These are phyloP conservation scores for Dasypogon diadema DNA, from an alignment of 2,888 invertebrate genomes.

Conservation along the genomic window DNA sequence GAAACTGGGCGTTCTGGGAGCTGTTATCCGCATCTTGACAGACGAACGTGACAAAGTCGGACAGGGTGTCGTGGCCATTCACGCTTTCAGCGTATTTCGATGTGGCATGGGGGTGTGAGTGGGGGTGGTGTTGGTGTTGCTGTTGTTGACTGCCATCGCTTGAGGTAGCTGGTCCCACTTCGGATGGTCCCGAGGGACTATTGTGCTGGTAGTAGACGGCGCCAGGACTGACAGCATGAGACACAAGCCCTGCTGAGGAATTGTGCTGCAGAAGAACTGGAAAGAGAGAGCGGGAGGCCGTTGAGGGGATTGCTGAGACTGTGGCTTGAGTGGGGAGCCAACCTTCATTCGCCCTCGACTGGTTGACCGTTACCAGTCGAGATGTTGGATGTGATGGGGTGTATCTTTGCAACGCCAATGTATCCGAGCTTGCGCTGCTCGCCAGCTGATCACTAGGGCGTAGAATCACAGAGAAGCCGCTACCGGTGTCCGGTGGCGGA, in stretches of 20 bases:
- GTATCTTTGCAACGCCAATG: slow-evolving; percentile 63
- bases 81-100: slow-evolving; percentile 78
- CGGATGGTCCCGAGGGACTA: slow-evolving; percentile 62
- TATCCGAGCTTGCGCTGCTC: slow-evolving; percentile 58
- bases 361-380: slow-evolving; percentile 61
- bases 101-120: slow-evolving; percentile 64
- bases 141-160: slow-evolving; percentile 58
- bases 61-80: slow-evolving; percentile 90
- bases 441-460: slow-evolving; percentile 62
- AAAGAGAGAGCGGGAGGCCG: no score
- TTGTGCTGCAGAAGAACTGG: slow-evolving; percentile 69
- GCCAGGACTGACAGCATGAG: slow-evolving; percentile 71
- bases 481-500: slow-evolving; percentile 62
- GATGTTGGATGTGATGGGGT: slow-evolving; percentile 62
- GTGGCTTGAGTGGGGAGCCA: no score
- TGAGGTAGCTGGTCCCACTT: slow-evolving; percentile 56
- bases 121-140: slow-evolving; percentile 58
- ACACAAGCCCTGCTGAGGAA: slow-evolving; percentile 67
- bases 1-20: slow-evolving; percentile 73
- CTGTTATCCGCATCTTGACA: slow-evolving; percentile 92
- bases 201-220: slow-evolving; percentile 71
- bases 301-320: no score
- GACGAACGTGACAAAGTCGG: slow-evolving; percentile 96
- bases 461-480: slow-evolving; percentile 65
- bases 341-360: slow-evolving; percentile 65